These are phyloP conservation scores for Aurelia sp. DNA, from an alignment of 30 jellyfish, hydroid and myxozoan species.

Conservation along the genomic window DNA sequence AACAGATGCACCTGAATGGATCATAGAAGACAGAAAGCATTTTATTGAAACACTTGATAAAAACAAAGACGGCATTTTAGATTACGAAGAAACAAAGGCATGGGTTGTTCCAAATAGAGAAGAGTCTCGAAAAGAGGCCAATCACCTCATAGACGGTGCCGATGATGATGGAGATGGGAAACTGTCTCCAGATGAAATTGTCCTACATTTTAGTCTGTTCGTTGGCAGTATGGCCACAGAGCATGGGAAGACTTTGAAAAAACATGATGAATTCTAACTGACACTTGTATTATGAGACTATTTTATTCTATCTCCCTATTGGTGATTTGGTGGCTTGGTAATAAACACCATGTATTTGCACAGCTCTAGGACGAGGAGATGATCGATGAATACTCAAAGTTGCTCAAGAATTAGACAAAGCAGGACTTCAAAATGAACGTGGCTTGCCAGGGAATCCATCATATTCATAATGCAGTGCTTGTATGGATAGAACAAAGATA, in stretches of 20 bases:
- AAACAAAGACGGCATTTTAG: slow-evolving; percentile 74
- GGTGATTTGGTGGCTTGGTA: too few relatives aligned
- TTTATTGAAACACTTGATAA: slow-evolving; percentile 80
- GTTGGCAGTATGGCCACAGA: slow-evolving; percentile 99
- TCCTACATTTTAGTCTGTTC: slow-evolving; percentile 80
- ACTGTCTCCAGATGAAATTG: slow-evolving; percentile 77
- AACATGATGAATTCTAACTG: slow-evolving; percentile 73
- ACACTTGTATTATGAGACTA: neutral
- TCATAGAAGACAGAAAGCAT: slow-evolving; percentile 90
- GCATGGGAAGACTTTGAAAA: slow-evolving; percentile 85
- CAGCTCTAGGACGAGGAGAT: too few relatives aligned
- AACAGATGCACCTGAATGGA: slow-evolving; percentile 95
- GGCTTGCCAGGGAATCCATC: too few relatives aligned
- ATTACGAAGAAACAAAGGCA: slow-evolving; percentile 69
- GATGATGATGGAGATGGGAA: slow-evolving; percentile 90
- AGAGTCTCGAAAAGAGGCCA: slow-evolving; percentile 83
- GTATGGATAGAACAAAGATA: too few relatives aligned
- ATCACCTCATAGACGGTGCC: slow-evolving; percentile 86
- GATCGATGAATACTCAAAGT: too few relatives aligned
- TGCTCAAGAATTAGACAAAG: too few relatives aligned
- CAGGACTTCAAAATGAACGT: too few relatives aligned
- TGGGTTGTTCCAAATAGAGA: slow-evolving; percentile 89
- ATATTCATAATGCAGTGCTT: too few relatives aligned
- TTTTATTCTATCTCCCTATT: too few relatives aligned
- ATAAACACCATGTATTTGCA: too few relatives aligned